A percentile compares a stretch with the other conserved stretches of the same genome.
phyloP scores from a whole-genome alignment of 2,113 vertebrate genomes.

The Trematomus loennbergii region DNA sequence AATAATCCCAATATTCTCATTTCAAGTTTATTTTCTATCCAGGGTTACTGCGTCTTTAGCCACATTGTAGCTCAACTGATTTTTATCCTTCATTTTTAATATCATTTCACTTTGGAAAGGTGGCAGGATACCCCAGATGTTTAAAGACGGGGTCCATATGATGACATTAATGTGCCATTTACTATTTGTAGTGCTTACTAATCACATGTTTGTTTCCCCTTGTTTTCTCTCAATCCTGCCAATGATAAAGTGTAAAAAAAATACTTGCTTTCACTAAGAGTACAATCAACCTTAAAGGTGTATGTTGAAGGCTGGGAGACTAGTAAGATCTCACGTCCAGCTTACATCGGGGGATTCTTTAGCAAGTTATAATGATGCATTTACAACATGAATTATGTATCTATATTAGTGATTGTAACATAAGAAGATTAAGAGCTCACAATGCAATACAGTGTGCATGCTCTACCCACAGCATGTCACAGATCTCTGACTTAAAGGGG shows the following conservation, averaged over 20 bases:
- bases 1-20: conserved; percentile 29
- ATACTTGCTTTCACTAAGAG: conserved; percentile 14
- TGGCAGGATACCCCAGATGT: conserved; percentile 36
- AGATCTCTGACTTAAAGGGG: not conserved
- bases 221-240: conserved; percentile 50
- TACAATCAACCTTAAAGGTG: conserved; percentile 51
- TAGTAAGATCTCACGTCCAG: conserved; percentile 1
- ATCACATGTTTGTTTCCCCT: conserved; percentile 29
- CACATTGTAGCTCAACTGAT: conserved; percentile 33
- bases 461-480: not conserved
- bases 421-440: not conserved
- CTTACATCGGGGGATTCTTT: not conserved
- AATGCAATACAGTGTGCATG: not conserved
- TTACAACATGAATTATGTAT: not conserved
- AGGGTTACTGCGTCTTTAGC: conserved; percentile 57
- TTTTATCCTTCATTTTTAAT: conserved; percentile 6
- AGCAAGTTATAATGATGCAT: not conserved
- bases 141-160: conserved; percentile 28
- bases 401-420: not conserved
- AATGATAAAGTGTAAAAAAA: conserved; percentile 40
- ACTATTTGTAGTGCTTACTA: conserved; percentile 60
- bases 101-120: conserved; percentile 24
- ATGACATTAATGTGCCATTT: conserved; percentile 69
- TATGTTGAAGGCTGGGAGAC: conserved; percentile 20
- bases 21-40: conserved; percentile 36